A percentile compares a stretch with the other conserved stretches of the same genome.
Evolutionary conservation across 53 echinoderm and acorn worm genomes (phyloP).

Genomic region (Astropecten irregularis): DNA sequence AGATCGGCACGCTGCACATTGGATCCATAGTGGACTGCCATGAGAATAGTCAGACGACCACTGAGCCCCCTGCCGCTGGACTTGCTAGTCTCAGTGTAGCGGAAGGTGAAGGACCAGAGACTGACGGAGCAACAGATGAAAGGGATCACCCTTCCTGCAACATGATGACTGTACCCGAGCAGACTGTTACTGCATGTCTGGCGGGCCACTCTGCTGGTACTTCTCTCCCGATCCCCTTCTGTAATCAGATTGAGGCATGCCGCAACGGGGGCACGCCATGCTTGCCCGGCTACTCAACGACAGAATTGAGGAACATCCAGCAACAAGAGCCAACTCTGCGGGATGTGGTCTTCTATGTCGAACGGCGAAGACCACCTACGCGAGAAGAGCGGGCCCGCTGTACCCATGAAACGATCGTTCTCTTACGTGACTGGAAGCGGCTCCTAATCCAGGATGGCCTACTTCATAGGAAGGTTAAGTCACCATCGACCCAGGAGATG

Average conservation of each 20-base stretch:
- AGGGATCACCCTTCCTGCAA: background rate
- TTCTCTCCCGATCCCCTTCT: background rate
- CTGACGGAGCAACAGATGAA: background rate
- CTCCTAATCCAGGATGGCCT: background rate
- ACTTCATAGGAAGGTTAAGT: background rate
- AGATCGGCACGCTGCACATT: background rate
- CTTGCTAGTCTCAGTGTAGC: background rate
- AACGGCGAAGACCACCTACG: background rate
- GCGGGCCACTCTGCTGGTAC: background rate
- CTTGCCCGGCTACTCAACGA: constrained; percentile 33
- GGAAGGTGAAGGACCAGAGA: background rate
- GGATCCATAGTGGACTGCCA: background rate
- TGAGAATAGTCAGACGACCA: background rate
- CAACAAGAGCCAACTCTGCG: background rate
- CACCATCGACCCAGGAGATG: background rate
- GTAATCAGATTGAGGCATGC: constrained; percentile 11
- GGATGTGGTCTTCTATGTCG: background rate
- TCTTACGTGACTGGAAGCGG: background rate
- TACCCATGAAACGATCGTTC: background rate
- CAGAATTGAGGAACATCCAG: background rate
- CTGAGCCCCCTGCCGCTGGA: too few relatives aligned
- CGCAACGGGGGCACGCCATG: background rate
- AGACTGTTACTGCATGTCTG: constrained; percentile 14
- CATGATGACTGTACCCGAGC: background rate
- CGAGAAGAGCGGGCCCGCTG: background rate